Conservation (phyloP, 2,888 invertebrate genomes). For the Drosophila parthenogenetica region DNA sequence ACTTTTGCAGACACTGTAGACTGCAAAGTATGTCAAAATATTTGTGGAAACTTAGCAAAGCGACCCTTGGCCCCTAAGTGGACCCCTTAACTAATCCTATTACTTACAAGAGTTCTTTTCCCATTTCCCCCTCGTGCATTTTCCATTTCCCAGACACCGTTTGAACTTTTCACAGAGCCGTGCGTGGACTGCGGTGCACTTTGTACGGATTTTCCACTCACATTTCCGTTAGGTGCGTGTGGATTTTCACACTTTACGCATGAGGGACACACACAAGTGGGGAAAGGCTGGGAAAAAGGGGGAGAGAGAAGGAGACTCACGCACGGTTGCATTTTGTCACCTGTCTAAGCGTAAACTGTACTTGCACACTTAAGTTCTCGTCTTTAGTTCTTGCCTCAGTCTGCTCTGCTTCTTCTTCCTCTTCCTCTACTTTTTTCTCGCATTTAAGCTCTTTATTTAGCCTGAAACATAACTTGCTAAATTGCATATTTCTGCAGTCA, state of each 20-base stretch:
- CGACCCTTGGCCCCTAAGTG: conserved; percentile 22
- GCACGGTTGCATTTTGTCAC: conserved; percentile 64
- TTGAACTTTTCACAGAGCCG: background rate
- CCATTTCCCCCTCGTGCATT: background rate
- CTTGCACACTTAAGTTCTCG: conserved; percentile 7
- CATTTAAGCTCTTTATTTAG: conserved; percentile 44
- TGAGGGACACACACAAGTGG: conserved; percentile 30
- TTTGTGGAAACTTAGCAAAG: background rate
- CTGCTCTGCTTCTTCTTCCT: background rate
- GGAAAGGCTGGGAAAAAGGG: background rate
- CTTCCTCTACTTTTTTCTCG: conserved; percentile 26
- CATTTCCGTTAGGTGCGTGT: conserved; percentile 60
- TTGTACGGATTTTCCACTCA: conserved; percentile 46
- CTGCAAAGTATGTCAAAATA: conserved; percentile 41
- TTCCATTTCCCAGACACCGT: background rate
- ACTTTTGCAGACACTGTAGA: conserved; percentile 28
- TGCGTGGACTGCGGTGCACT: conserved; percentile 49
- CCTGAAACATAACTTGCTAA: conserved; percentile 71
- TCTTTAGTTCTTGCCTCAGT: conserved; percentile 1
- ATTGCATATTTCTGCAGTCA: conserved; percentile 75
- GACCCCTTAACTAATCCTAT: conserved; percentile 63
- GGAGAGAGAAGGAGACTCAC: conserved; percentile 34
- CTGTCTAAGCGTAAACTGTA: conserved; percentile 40
- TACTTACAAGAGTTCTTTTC: conserved; percentile 63
- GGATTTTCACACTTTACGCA: conserved; percentile 76